Percentiles rank a stretch among this genome's conserved stretches.
These are phyloP conservation scores for Periphyllus acericola DNA, from an alignment of 2,888 invertebrate genomes.

Conservation along the genomic window DNA sequence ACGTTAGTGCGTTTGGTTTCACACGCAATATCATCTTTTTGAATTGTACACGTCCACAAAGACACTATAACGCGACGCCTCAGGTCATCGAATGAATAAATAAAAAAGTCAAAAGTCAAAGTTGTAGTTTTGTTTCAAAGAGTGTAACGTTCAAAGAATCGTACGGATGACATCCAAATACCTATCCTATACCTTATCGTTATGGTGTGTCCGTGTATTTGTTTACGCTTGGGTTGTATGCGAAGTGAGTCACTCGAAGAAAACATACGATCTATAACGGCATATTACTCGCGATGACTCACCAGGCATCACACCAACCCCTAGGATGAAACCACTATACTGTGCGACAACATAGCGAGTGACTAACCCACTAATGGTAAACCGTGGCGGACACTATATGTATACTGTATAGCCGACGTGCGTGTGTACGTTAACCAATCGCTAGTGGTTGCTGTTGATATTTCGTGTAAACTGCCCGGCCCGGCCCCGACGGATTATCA, in stretches of 20 bases:
- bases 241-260: constrained; percentile 41
- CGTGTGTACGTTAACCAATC: background rate
- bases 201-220: background rate
- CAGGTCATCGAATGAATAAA: background rate
- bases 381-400: background rate
- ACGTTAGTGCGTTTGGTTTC: background rate
- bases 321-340: constrained; percentile 13
- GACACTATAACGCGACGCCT: no score
- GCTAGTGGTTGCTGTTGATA: background rate
- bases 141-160: background rate
- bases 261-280: constrained; percentile 23
- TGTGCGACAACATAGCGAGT: background rate
- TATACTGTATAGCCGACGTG: no score
- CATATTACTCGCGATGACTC: constrained; percentile 10
- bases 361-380: background rate
- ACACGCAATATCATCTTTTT: background rate
- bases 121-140: background rate
- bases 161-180: background rate
- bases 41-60: background rate
- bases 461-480: background rate
- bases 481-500: no score
- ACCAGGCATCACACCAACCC: constrained; percentile 17
- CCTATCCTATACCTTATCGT: background rate
- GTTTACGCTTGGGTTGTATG: background rate
- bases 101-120: no score